A percentile compares a stretch with the other conserved stretches of the same genome.
Evolutionary conservation across 35 echinoderm and acorn worm genomes (phyloP).

Genomic region (Patiria miniata): DNA sequence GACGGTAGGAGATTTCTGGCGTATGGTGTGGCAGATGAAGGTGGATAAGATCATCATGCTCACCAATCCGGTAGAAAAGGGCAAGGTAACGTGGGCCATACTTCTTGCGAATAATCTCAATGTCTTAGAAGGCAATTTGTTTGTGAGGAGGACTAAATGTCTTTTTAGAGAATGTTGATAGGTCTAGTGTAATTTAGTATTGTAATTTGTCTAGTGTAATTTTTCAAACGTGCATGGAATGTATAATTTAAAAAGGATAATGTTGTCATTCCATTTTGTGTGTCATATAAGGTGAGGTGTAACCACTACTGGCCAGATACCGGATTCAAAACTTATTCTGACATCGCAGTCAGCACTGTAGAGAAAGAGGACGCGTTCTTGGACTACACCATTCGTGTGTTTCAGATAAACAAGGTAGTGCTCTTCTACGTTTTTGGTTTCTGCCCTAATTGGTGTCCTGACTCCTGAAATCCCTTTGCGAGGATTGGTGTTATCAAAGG

Average conservation of each 20-base stretch:
- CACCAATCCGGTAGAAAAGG: conserved; percentile 71
- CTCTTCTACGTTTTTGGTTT: neutral
- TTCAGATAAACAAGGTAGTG: neutral
- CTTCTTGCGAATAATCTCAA: too few species aligned
- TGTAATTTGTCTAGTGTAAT: too few species aligned
- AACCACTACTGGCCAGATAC: neutral
- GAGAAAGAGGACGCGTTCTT: neutral
- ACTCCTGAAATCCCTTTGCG: too few species aligned
- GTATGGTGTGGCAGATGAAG: conserved; percentile 90
- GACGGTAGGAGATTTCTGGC: conserved; percentile 88
- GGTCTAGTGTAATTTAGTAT: too few species aligned
- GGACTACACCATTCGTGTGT: neutral
- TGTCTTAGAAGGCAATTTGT: too few species aligned
- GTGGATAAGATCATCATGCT: conserved; percentile 83
- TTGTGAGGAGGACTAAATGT: too few species aligned
- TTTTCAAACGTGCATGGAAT: too few species aligned
- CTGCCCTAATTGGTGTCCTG: too few species aligned
- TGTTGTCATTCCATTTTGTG: too few species aligned
- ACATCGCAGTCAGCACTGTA: neutral
- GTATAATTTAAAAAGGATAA: too few species aligned
- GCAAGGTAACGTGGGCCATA: conserved; percentile 54
- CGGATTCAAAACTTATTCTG: neutral
- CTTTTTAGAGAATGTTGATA: too few species aligned
- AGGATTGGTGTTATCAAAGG: too few species aligned
- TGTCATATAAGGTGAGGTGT: neutral